phyloP scores from a whole-genome alignment of 2,797 vertebrate species.

The Hydrolagus colliei region DNA sequence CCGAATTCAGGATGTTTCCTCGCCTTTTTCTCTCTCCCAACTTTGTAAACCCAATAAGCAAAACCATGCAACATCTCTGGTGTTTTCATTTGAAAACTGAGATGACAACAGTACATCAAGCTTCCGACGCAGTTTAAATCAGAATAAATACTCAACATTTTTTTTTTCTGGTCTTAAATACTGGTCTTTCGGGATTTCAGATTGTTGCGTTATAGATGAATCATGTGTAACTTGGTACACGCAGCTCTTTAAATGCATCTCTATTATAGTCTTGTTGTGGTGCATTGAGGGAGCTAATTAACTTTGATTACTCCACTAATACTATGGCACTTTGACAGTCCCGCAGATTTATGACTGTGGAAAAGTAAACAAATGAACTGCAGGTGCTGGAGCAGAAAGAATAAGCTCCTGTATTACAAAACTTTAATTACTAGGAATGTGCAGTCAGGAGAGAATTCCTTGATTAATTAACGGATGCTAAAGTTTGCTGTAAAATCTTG shows the following conservation, averaged over 20 bases:
- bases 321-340: conserved; percentile 88
- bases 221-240: conserved; percentile 45
- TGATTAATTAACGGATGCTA: conserved; percentile 76
- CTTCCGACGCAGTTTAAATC: conserved; percentile 37
- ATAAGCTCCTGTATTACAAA: conserved; percentile 80
- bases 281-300: conserved; percentile 87
- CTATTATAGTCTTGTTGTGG: conserved; percentile 64
- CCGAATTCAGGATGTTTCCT: background rate
- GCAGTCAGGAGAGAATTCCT: conserved; percentile 71
- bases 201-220: conserved; percentile 30
- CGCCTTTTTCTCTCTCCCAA: background rate
- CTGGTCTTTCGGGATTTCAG: conserved; percentile 38
- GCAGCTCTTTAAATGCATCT: conserved; percentile 54
- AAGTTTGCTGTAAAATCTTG: conserved; percentile 58
- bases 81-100: background rate
- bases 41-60: background rate
- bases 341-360: conserved; percentile 90
- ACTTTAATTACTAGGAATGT: conserved; percentile 87
- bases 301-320: conserved; percentile 99
- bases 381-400: conserved; percentile 98
- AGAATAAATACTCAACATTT: conserved; percentile 35
- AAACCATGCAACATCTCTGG: background rate
- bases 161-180: conserved; percentile 35
- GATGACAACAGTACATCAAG: conserved; percentile 1
- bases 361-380: conserved; percentile 99